phyloP scores from a whole-genome alignment of 2,888 invertebrate genomes.

The Timandra comae region DNA sequence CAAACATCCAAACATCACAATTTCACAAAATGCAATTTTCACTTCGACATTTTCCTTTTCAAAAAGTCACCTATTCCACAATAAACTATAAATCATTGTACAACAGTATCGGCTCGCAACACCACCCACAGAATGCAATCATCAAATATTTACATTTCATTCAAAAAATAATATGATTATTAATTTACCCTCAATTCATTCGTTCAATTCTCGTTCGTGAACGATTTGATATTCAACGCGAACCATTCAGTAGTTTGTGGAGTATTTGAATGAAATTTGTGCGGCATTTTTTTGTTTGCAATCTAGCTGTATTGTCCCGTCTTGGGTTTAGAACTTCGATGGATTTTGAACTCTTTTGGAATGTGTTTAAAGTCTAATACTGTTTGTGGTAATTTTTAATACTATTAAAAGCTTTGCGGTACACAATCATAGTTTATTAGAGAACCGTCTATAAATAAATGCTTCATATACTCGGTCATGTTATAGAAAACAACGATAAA shows the following conservation, averaged over 20 bases:
- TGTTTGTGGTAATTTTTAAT: too few species aligned
- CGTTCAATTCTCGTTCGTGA: conserved; percentile 47
- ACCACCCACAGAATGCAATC: conserved; percentile 61
- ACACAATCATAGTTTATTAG: too few species aligned
- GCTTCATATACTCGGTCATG: too few species aligned
- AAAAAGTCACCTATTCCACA: conserved; percentile 1
- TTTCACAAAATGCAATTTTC: too few species aligned
- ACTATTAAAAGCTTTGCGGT: too few species aligned
- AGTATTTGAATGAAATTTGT: conserved; percentile 16
- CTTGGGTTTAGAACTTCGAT: not conserved
- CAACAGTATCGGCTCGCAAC: conserved; percentile 36
- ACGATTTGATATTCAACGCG: conserved; percentile 48
- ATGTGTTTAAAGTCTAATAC: too few species aligned
- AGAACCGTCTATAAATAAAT: too few species aligned
- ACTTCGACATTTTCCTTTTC: too few species aligned
- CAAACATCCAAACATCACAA: too few species aligned
- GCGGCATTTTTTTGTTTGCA: conserved; percentile 24
- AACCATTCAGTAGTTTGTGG: conserved; percentile 56
- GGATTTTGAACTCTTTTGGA: not conserved
- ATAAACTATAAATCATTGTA: too few species aligned
- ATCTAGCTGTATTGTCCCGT: not conserved
- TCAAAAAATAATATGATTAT: conserved; percentile 75
- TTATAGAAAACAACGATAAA: too few species aligned
- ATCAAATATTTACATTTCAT: conserved; percentile 72
- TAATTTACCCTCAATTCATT: conserved; percentile 69